A percentile compares a stretch with the other conserved stretches of the same genome.
Evolutionary conservation across 2,888 invertebrate genomes (phyloP).

Genomic region (Drosophila paranaensis): DNA sequence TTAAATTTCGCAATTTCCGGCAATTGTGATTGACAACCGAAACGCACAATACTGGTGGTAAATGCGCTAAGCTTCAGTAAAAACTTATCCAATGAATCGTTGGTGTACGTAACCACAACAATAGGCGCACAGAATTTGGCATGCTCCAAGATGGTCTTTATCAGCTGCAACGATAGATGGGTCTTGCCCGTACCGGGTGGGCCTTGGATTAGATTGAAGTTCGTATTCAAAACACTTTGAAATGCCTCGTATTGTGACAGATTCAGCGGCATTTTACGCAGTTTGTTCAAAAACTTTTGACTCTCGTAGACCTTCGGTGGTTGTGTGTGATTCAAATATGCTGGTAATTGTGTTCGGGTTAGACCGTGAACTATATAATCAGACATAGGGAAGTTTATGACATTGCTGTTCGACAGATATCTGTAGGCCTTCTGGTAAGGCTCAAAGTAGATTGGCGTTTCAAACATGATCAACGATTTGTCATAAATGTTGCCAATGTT

Average conservation of each 20-base stretch:
- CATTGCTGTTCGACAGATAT: slow-evolving; percentile 87
- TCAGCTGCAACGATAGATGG: slow-evolving; percentile 90
- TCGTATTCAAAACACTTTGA: slow-evolving; percentile 88
- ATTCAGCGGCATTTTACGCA: slow-evolving; percentile 85
- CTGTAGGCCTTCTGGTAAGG: slow-evolving; percentile 90
- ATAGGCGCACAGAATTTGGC: slow-evolving; percentile 86
- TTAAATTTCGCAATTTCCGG: slow-evolving; percentile 86
- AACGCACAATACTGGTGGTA: slow-evolving; percentile 87
- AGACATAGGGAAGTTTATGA: slow-evolving; percentile 88
- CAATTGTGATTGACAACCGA: slow-evolving; percentile 90
- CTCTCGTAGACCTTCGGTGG: slow-evolving; percentile 55
- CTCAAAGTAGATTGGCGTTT: slow-evolving; percentile 91
- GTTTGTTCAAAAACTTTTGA: slow-evolving; percentile 53
- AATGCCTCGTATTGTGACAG: slow-evolving; percentile 89
- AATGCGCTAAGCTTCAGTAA: slow-evolving; percentile 88
- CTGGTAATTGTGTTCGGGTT: slow-evolving; percentile 54
- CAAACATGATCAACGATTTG: slow-evolving; percentile 88
- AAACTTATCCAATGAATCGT: slow-evolving; percentile 94
- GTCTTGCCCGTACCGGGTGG: slow-evolving; percentile 96
- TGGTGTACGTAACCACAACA: slow-evolving; percentile 92
- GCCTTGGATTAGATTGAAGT: slow-evolving; percentile 92
- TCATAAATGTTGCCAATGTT: slow-evolving; percentile 79
- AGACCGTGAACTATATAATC: slow-evolving; percentile 88
- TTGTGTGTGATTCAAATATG: slow-evolving; percentile 82
- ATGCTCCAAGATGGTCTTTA: slow-evolving; percentile 88